Evolutionary conservation across 2,888 invertebrate species (phyloP).

Genomic region (Pterobdella sp.): DNA sequence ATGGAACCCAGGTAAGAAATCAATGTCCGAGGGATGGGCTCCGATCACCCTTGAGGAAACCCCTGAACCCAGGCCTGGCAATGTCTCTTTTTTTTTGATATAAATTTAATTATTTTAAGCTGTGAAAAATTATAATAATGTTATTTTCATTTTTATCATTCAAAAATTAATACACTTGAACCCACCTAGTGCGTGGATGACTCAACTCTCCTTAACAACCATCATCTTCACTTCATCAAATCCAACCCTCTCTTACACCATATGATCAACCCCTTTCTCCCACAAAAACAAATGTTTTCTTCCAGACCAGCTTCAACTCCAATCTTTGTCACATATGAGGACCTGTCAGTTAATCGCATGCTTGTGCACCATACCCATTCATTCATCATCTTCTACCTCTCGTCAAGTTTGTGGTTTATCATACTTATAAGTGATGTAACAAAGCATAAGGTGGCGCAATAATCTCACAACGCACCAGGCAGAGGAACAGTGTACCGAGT

Average conservation of each 20-base stretch:
- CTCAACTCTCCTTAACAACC: constrained; percentile 16
- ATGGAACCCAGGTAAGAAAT: constrained; percentile 10
- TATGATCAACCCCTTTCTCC: constrained; percentile 17
- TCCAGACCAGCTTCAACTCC: neutral
- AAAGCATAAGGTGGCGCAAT: too few species aligned
- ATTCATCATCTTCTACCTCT: constrained; percentile 11
- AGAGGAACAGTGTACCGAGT: constrained; percentile 15
- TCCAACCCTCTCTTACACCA: constrained; percentile 26
- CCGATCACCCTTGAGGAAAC: neutral
- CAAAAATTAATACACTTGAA: too few species aligned
- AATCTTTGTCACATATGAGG: constrained; percentile 8
- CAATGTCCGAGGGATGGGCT: neutral
- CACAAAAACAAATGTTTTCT: neutral
- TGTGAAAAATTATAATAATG: too few species aligned
- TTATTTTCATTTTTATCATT: too few species aligned
- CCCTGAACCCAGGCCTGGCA: constrained; percentile 7
- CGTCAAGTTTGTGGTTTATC: constrained; percentile 6
- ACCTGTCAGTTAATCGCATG: constrained; percentile 9
- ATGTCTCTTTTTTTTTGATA: constrained; percentile 3
- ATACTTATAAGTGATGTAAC: neutral
- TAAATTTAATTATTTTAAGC: too few species aligned
- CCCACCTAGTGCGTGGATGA: neutral
- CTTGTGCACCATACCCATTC: neutral
- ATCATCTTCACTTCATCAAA: constrained; percentile 24
- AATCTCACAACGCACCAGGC: neutral